Conservation (phyloP, 2,797 vertebrate genomes). For the Numenius phaeopus region DNA sequence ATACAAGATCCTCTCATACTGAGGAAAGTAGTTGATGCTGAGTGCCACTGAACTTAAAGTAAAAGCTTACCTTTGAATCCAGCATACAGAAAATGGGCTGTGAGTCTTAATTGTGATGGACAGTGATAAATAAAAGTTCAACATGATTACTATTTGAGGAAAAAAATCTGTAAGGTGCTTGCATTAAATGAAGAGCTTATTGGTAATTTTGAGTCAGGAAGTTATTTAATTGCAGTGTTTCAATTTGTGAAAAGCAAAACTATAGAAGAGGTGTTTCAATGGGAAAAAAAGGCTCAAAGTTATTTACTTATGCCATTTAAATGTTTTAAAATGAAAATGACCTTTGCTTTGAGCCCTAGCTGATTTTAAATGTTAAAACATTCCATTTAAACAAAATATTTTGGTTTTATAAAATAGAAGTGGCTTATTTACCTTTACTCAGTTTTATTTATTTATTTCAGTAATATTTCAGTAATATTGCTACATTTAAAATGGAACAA, state of each 20-base stretch:
- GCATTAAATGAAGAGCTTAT: not conserved
- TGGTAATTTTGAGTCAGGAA: not conserved
- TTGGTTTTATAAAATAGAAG: not conserved
- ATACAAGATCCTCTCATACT: not conserved
- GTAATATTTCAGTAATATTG: not conserved
- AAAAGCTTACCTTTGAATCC: not conserved
- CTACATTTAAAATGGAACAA: not conserved
- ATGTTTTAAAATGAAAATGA: not conserved
- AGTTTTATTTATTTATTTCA: not conserved
- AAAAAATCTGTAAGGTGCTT: not conserved
- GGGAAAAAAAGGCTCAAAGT: not conserved
- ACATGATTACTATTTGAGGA: not conserved
- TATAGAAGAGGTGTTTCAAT: not conserved
- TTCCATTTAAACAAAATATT: not conserved
- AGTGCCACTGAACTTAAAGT: not conserved
- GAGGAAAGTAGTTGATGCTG: not conserved
- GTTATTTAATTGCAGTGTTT: not conserved
- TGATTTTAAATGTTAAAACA: not conserved
- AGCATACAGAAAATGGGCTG: not conserved
- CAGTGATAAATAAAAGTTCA: not conserved
- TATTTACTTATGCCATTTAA: not conserved
- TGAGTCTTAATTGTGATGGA: not conserved
- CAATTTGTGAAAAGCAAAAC: not conserved
- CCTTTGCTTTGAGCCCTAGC: not conserved
- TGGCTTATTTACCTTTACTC: not conserved